Percentiles rank a stretch among this genome's conserved stretches.
These are phyloP conservation scores for Wasmannia auropunctata DNA, from an alignment of 1,140 invertebrate genomes.

Conservation along the genomic window DNA sequence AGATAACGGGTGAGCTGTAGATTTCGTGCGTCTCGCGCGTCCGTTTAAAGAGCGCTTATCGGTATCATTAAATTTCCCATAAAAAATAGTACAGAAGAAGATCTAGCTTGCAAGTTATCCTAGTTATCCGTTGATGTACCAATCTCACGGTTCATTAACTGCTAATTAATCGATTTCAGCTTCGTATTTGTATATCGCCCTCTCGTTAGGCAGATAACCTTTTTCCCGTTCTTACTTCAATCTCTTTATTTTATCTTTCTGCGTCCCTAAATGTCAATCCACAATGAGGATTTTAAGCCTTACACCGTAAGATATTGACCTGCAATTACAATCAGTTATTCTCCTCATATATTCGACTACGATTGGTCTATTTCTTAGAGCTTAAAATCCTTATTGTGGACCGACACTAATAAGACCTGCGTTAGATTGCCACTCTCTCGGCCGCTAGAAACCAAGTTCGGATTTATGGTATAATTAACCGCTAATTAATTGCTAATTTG, in stretches of 20 bases:
- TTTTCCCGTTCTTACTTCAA: neutral
- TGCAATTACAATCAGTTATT: too few relatives aligned
- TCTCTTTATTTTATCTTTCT: slow-evolving; percentile 3
- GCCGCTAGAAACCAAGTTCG: neutral
- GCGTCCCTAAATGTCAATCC: neutral
- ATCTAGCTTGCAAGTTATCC: neutral
- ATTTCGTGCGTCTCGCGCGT: neutral
- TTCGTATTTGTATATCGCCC: slow-evolving; percentile 22
- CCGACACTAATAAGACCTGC: neutral
- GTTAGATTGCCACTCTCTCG: too few relatives aligned
- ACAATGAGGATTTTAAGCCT: too few relatives aligned
- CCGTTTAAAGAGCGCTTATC: neutral
- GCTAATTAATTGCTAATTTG: slow-evolving; percentile 10
- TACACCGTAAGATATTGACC: too few relatives aligned
- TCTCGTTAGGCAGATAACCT: neutral
- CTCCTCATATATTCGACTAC: too few relatives aligned
- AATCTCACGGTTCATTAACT: slow-evolving; percentile 40
- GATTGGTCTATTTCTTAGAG: too few relatives aligned
- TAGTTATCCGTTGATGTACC: slow-evolving; percentile 11
- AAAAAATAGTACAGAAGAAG: neutral
- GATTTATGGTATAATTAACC: neutral
- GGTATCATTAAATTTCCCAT: slow-evolving; percentile 13
- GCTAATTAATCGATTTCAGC: slow-evolving; percentile 25
- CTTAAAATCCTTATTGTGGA: too few relatives aligned
- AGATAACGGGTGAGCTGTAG: neutral